phyloP scores from a whole-genome alignment of 2,113 vertebrate species.

The Percina caprodes region DNA sequence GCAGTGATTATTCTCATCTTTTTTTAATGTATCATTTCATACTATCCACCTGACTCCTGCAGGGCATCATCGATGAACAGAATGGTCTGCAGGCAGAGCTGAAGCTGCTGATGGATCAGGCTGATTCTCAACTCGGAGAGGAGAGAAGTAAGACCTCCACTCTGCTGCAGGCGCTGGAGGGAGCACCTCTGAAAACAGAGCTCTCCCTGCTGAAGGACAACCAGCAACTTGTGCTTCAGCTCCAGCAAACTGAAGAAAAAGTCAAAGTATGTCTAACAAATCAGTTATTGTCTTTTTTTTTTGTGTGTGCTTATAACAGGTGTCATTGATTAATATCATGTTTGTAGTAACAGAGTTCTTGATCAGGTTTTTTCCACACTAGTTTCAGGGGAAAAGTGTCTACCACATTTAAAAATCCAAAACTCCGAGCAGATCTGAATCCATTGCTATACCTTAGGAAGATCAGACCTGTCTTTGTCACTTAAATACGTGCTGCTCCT shows the following conservation, averaged over 20 bases:
- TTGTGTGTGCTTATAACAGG: background rate
- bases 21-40: background rate
- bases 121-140: constrained; percentile 45
- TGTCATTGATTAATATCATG: background rate
- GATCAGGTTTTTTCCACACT: too few species aligned
- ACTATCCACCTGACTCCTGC: background rate
- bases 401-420: background rate
- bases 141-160: constrained; percentile 62
- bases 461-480: background rate
- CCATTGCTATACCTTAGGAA: background rate
- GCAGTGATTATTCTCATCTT: background rate
- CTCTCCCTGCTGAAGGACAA: constrained; percentile 61
- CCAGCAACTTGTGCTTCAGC: constrained; percentile 54
- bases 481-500: too few species aligned
- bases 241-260: constrained; percentile 52
- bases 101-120: constrained; percentile 40
- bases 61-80: constrained; percentile 43
- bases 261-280: constrained; percentile 54
- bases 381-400: background rate
- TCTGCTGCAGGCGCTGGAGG: constrained; percentile 64
- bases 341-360: background rate
- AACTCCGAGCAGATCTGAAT: background rate
- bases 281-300: background rate
- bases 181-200: constrained; percentile 42
- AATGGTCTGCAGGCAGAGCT: constrained; percentile 22